Percentiles rank a stretch among this genome's conserved stretches.
Conservation (phyloP, 2,888 invertebrate genomes). For the Stenurella melanura region DNA sequence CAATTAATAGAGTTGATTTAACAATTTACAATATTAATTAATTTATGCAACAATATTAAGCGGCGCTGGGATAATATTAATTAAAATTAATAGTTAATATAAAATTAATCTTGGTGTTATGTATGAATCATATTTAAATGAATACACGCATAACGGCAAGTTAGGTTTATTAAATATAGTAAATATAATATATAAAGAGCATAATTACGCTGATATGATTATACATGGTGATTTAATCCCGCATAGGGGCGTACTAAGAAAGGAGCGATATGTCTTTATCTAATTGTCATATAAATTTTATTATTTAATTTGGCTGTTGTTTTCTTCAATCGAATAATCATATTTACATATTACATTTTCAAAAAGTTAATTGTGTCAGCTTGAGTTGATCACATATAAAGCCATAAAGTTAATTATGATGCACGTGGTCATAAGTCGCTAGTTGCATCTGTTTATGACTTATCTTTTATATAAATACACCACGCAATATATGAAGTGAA, state of each 20-base stretch:
- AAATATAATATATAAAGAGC: no score
- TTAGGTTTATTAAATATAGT: conserved; percentile 25
- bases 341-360: conserved; percentile 23
- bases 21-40: conserved; percentile 48
- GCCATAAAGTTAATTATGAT: conserved; percentile 13
- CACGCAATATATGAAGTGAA: not conserved
- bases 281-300: conserved; percentile 34
- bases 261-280: conserved; percentile 25
- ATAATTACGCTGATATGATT: conserved; percentile 20
- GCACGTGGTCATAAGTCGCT: not conserved
- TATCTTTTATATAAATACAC: not conserved
- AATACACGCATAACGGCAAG: conserved; percentile 17
- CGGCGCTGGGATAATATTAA: conserved; percentile 37
- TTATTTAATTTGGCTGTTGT: conserved; percentile 36
- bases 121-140: conserved; percentile 10
- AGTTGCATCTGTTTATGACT: not conserved
- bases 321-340: conserved; percentile 36
- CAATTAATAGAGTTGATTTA: conserved; percentile 52
- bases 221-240: conserved; percentile 17
- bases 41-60: conserved; percentile 45
- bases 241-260: conserved; percentile 14
- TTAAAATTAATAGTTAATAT: conserved; percentile 39
- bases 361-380: conserved; percentile 14
- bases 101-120: not conserved
- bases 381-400: not conserved